These are phyloP conservation scores for Leucoraja erinaceus DNA, from an alignment of 2,113 vertebrate genomes.

Conservation along the genomic window DNA sequence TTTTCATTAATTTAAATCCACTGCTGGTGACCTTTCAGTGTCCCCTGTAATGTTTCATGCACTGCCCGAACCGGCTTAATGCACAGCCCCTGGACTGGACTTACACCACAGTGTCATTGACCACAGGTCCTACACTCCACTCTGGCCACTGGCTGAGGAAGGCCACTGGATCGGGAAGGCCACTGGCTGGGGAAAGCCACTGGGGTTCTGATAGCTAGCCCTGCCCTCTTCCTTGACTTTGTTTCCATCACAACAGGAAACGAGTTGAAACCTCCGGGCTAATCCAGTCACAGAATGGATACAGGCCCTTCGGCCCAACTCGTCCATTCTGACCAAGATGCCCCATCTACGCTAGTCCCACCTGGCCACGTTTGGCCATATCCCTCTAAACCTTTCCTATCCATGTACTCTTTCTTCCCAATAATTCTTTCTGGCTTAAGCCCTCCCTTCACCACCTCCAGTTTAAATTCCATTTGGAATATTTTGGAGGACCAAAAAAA, in stretches of 20 bases:
- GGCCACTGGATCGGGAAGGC: too few relatives aligned
- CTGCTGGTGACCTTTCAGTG: constrained; percentile 35
- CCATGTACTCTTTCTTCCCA: too few relatives aligned
- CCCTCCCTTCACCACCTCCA: too few relatives aligned
- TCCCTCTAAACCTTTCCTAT: too few relatives aligned
- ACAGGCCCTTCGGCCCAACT: too few relatives aligned
- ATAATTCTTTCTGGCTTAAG: too few relatives aligned
- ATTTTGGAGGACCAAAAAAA: too few relatives aligned
- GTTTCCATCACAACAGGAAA: not conserved
- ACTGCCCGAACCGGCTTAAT: not conserved
- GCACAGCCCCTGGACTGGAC: not conserved
- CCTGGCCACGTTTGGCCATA: too few relatives aligned
- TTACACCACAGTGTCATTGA: not conserved
- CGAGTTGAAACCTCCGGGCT: not conserved
- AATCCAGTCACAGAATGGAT: not conserved
- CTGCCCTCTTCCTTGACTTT: not conserved
- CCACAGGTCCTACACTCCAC: not conserved
- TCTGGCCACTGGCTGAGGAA: too few relatives aligned
- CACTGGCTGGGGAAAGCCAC: not conserved
- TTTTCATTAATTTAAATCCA: constrained; percentile 36
- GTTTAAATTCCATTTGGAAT: too few relatives aligned
- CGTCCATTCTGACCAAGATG: too few relatives aligned
- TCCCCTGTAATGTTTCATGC: not conserved
- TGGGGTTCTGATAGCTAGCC: not conserved
- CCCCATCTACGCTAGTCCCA: too few relatives aligned